A percentile compares a stretch with the other conserved stretches of the same genome.
phyloP scores from a whole-genome alignment of 1,140 invertebrate genomes.

The Venustaconcha ellipsiformis region DNA sequence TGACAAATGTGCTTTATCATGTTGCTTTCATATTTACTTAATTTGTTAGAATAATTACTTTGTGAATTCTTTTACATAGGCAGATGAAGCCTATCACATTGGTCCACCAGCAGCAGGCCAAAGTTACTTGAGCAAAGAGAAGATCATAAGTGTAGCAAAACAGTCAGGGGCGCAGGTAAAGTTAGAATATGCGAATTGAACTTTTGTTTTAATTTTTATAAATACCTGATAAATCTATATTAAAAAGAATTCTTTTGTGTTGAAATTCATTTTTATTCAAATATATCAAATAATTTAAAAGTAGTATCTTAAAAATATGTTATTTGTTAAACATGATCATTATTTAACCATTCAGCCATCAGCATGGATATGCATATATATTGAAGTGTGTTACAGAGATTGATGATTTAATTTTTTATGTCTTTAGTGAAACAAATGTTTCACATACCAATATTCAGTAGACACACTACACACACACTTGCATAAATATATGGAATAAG shows the following conservation, averaged over 20 bases:
- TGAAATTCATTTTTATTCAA: not conserved
- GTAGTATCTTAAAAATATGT: not conserved
- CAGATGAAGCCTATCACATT: constrained; percentile 93
- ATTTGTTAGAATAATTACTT: not conserved
- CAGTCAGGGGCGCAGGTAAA: constrained; percentile 79
- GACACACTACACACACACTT: too few species aligned
- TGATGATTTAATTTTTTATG: too few species aligned
- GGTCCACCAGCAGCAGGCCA: constrained; percentile 87
- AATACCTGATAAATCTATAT: not conserved
- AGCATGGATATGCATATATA: too few species aligned
- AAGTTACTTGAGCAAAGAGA: constrained; percentile 91
- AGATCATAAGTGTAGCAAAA: constrained; percentile 88
- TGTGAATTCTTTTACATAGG: constrained; percentile 69
- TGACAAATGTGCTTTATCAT: not conserved
- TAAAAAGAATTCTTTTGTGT: not conserved
- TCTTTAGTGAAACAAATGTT: too few species aligned
- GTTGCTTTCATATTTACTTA: not conserved
- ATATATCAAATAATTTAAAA: not conserved
- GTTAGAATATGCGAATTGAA: not conserved
- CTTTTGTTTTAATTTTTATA: not conserved
- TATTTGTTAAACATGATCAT: not conserved
- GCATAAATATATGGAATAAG: too few species aligned
- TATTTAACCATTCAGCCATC: too few species aligned
- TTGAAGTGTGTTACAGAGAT: too few species aligned
- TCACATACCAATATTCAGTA: too few species aligned